Conservation (phyloP, 2,797 vertebrate genomes). For the Cetoscarus ocellatus region DNA sequence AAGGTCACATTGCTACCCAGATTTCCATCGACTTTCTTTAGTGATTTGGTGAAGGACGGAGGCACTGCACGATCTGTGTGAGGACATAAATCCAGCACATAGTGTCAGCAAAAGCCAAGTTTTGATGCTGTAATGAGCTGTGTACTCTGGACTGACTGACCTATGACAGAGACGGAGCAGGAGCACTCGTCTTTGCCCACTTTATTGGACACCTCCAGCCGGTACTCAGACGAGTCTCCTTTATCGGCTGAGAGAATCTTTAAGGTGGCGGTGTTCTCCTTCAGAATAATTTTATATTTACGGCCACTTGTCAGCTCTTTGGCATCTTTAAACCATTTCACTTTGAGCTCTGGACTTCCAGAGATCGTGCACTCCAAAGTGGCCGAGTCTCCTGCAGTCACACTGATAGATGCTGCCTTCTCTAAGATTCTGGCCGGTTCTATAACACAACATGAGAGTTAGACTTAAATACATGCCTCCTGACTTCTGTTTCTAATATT, state of each 20-base stretch:
- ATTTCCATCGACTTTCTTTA: slow-evolving; percentile 89
- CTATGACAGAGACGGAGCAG: slow-evolving; percentile 92
- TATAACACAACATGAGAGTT: slow-evolving; percentile 74
- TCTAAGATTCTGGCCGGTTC: slow-evolving; percentile 95
- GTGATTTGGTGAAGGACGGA: slow-evolving; percentile 92
- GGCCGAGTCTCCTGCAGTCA: slow-evolving; percentile 92
- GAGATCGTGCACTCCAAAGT: slow-evolving; percentile 90
- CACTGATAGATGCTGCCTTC: slow-evolving; percentile 91
- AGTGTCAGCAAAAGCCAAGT: slow-evolving; percentile 29
- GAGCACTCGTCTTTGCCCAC: slow-evolving; percentile 92
- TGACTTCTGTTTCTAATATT: not conserved
- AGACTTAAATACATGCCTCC: slow-evolving; percentile 7
- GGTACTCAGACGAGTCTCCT: slow-evolving; percentile 92
- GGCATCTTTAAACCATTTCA: slow-evolving; percentile 94
- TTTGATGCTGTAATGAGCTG: not conserved
- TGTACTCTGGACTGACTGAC: slow-evolving; percentile 81
- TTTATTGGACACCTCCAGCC: slow-evolving; percentile 93
- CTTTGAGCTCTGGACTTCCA: slow-evolving; percentile 94
- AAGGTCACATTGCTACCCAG: slow-evolving; percentile 83
- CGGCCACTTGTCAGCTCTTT: slow-evolving; percentile 90
- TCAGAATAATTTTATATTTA: slow-evolving; percentile 92
- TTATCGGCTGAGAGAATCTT: slow-evolving; percentile 92
- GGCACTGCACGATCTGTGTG: slow-evolving; percentile 93
- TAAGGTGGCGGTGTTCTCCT: slow-evolving; percentile 90
- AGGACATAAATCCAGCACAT: slow-evolving; percentile 72